Conservation (phyloP, 1,140 invertebrate species). For the Limonius californicus region DNA sequence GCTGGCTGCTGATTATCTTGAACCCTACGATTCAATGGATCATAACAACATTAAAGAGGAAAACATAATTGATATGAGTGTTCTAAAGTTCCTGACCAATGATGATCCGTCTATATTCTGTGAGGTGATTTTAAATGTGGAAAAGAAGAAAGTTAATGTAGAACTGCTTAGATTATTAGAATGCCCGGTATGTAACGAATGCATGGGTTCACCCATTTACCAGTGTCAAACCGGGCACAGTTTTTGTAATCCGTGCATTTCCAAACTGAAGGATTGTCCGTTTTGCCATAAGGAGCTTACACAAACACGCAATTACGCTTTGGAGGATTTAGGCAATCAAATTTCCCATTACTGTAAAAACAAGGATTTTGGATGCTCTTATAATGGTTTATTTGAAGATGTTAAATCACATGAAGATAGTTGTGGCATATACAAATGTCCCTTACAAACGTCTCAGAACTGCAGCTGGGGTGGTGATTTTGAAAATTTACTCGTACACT, state of each 20-base stretch:
- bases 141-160: neutral
- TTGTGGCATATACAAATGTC: too few species aligned
- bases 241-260: slow-evolving; percentile 66
- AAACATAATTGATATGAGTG: too few species aligned
- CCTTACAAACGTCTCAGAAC: too few species aligned
- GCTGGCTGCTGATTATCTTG: too few species aligned
- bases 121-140: neutral
- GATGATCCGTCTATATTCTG: too few species aligned
- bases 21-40: too few species aligned
- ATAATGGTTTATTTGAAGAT: too few species aligned
- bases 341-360: slow-evolving; percentile 29
- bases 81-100: too few species aligned
- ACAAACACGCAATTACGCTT: slow-evolving; percentile 67
- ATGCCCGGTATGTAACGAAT: slow-evolving; percentile 72
- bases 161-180: slow-evolving; percentile 46
- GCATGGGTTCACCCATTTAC: slow-evolving; percentile 67
- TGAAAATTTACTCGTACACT: too few species aligned
- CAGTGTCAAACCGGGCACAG: slow-evolving; percentile 77
- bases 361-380: neutral
- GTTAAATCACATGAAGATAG: too few species aligned
- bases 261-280: slow-evolving; percentile 64
- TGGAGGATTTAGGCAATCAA: slow-evolving; percentile 57
- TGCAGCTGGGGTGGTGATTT: too few species aligned
- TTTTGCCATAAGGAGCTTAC: slow-evolving; percentile 67
- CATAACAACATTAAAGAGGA: too few species aligned